These are phyloP conservation scores for Drosophila niveifrons DNA, from an alignment of 2,888 invertebrate genomes.

Conservation along the genomic window DNA sequence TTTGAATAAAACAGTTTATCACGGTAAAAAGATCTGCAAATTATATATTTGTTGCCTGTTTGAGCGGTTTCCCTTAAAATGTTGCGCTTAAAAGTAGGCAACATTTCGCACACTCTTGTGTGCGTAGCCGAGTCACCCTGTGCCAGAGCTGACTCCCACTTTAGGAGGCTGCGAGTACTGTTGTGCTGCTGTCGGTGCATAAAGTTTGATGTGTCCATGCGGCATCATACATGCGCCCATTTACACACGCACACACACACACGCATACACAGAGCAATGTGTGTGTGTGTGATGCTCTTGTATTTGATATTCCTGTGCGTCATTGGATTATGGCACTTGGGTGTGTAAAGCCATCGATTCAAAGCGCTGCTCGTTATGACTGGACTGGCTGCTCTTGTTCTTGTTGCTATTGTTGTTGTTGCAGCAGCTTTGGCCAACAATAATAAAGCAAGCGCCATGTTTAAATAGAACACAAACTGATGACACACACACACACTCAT, in stretches of 20 bases:
- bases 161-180: constrained; percentile 27
- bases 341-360: constrained; percentile 84
- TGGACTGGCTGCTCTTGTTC: constrained; percentile 27
- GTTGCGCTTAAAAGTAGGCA: constrained; percentile 48
- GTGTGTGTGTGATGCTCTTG: constrained; percentile 45
- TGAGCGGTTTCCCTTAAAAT: not conserved
- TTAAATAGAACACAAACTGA: constrained; percentile 72
- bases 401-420: constrained; percentile 14
- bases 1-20: too few relatives aligned
- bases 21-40: too few relatives aligned
- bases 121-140: constrained; percentile 44
- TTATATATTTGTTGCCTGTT: too few relatives aligned
- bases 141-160: constrained; percentile 1
- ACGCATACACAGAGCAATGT: constrained; percentile 23
- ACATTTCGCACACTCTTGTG: not conserved
- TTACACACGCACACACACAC: constrained; percentile 49
- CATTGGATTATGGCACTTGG: constrained; percentile 85
- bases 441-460: constrained; percentile 77
- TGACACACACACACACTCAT: constrained; percentile 51
- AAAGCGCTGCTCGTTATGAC: constrained; percentile 69
- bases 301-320: constrained; percentile 83
- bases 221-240: constrained; percentile 79
- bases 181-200: constrained; percentile 69
- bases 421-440: constrained; percentile 57
- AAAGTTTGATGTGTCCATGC: constrained; percentile 85